Conservation (phyloP, 2,888 invertebrate species). For the Osmoderma eremita region DNA sequence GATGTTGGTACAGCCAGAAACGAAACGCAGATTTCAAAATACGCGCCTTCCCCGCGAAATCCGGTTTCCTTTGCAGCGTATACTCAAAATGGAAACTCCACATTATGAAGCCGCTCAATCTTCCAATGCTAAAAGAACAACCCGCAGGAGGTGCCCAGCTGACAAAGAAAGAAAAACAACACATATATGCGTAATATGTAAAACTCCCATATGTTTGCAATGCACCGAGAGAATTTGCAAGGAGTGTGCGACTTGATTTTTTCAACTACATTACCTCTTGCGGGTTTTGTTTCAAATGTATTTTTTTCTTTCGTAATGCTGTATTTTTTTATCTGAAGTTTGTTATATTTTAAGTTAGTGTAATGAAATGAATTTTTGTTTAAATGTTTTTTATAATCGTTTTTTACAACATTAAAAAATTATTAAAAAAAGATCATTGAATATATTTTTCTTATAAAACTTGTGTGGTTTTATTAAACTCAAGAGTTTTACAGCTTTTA, state of each 20-base stretch:
- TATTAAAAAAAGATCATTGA: not conserved
- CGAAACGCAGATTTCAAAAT: no score
- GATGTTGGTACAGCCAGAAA: no score
- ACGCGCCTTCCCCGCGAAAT: no score
- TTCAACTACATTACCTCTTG: not conserved
- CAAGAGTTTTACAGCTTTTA: not conserved
- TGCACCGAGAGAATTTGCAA: not conserved
- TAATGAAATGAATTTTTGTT: constrained; percentile 6
- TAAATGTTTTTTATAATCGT: constrained; percentile 1
- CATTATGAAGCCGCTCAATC: no score
- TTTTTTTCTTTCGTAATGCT: not conserved
- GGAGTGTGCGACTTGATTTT: not conserved
- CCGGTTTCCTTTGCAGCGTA: no score
- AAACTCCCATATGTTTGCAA: not conserved
- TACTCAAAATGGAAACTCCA: no score
- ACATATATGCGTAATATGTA: not conserved
- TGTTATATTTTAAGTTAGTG: not conserved
- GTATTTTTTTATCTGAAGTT: not conserved
- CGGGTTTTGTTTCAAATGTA: not conserved
- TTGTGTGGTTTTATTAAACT: not conserved
- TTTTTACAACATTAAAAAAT: not conserved
- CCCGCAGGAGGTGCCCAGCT: no score
- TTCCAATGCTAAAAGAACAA: no score
- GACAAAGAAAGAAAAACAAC: not conserved
- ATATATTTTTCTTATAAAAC: no score